Evolutionary conservation across 2,113 vertebrate species (phyloP), one percentile per base, ranked within the genome.

Genomic region (Pseudonaja textilis): DNA sequence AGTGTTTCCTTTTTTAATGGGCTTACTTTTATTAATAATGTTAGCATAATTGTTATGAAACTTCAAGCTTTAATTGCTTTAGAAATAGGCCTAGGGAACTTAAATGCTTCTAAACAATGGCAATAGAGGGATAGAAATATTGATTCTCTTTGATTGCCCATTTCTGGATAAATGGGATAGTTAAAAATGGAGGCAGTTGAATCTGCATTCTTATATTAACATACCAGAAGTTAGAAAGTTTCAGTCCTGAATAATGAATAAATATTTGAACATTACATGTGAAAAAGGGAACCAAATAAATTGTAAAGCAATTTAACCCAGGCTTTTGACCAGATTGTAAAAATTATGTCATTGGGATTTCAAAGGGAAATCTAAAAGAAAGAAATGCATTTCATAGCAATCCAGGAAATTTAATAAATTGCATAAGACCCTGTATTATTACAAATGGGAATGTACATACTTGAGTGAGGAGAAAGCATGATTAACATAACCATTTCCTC

Each of bases 1-100:
- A 92, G 91, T n/a, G 34, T 86, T 55, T 87, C 85, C 34, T 88
- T 69, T 92, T 92, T 92, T 55, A 88, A 92, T 88, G 86, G 39
- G 54, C 20, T 55, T 91, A 50, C 29, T 86, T 91, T 64, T 88
- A 29, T 92, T 74, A 92, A 88, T 91, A 91, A 29, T 86, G 54
- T 88, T 88, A 92, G 85, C 69, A 14, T 39, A 56, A 81, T 56
- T 92, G 91, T 89, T 89, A 81, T 55, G 50, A 92, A 92, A 74
- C 39, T 74, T 20, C 47, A 69, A 54, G 57, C 85, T 92, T 34
- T 61, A 69, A 88, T 74, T 92, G 45, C 47, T 88, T 42, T n/a
- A 89, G 61, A 81, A 74, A 81, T 74, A 55, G 34, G 25, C 50
- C 52, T 14, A 45, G 64, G 47, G 50, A 74, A 5, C 9, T 54